phyloP scores from a whole-genome alignment of 2,888 invertebrate genomes.

The Athalia circularis region DNA sequence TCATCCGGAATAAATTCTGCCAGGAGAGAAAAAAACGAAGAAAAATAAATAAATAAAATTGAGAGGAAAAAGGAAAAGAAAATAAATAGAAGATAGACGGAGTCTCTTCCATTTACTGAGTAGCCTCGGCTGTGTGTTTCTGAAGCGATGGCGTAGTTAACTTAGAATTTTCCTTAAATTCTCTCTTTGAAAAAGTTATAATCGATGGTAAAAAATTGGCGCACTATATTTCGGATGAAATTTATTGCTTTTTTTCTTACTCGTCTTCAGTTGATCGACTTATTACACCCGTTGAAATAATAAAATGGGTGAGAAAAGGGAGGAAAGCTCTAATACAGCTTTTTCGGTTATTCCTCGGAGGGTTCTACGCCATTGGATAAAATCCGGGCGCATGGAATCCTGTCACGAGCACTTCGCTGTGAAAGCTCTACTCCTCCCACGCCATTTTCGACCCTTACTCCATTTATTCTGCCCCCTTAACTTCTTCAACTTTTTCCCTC shows the following conservation, averaged over 20 bases:
- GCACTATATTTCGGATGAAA: too few relatives aligned
- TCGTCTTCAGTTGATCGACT: background rate
- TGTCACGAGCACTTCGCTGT: slow-evolving; percentile 46
- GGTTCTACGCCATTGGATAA: slow-evolving; percentile 23
- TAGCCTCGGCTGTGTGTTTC: too few relatives aligned
- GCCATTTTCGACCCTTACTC: slow-evolving; percentile 39
- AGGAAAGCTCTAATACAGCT: background rate
- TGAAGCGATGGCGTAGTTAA: too few relatives aligned
- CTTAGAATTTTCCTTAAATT: too few relatives aligned
- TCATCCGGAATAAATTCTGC: too few relatives aligned
- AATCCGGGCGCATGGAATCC: slow-evolving; percentile 35
- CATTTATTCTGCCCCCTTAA: slow-evolving; percentile 27
- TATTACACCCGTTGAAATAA: slow-evolving; percentile 19
- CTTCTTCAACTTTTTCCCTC: slow-evolving; percentile 5
- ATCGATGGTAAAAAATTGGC: too few relatives aligned
- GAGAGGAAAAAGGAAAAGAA: too few relatives aligned
- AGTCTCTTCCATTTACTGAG: too few relatives aligned
- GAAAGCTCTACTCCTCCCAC: slow-evolving; percentile 43
- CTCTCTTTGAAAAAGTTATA: too few relatives aligned
- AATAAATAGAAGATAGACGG: too few relatives aligned
- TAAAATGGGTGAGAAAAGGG: background rate
- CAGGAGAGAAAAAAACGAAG: too few relatives aligned
- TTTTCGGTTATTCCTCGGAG: background rate
- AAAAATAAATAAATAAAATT: too few relatives aligned
- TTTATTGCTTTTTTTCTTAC: slow-evolving; percentile 1